These are phyloP conservation scores for Cataglyphis hispanica DNA, from an alignment of 1,140 invertebrate species.

Conservation along the genomic window DNA sequence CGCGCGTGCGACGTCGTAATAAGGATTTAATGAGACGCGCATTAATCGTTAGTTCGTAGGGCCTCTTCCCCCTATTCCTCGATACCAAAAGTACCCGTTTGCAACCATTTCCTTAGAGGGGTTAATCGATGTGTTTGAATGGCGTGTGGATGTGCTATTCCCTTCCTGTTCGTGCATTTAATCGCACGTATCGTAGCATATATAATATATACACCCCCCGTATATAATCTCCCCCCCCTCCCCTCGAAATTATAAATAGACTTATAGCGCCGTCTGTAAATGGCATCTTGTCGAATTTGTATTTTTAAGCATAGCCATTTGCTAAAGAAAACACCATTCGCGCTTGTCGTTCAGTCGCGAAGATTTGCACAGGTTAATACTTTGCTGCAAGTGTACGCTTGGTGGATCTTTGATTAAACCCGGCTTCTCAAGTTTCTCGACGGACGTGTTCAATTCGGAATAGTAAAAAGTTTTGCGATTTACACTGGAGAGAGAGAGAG, in stretches of 20 bases:
- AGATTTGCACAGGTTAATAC: constrained; percentile 1
- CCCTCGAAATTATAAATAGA: constrained; percentile 39
- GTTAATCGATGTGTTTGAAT: constrained; percentile 82
- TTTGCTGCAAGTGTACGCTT: not conserved
- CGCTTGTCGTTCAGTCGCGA: not conserved
- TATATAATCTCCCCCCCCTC: constrained; percentile 19
- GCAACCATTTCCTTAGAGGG: constrained; percentile 76
- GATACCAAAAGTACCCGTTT: constrained; percentile 73
- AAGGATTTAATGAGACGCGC: constrained; percentile 62
- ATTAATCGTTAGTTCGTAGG: constrained; percentile 79
- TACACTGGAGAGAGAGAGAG: not conserved
- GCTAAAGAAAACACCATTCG: constrained; percentile 21
- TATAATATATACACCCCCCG: constrained; percentile 49
- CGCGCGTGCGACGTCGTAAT: constrained; percentile 48
- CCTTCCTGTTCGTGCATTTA: constrained; percentile 76
- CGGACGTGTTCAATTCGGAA: no score
- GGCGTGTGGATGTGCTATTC: constrained; percentile 82
- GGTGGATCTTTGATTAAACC: constrained; percentile 22
- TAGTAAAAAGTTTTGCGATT: not conserved
- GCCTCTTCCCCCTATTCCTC: not conserved
- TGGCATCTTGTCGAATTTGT: constrained; percentile 37
- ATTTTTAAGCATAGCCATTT: constrained; percentile 30
- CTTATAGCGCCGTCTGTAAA: constrained; percentile 22
- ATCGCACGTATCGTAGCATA: constrained; percentile 62
- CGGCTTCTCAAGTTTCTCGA: constrained; percentile 5